Evolutionary conservation across 2,113 vertebrate genomes (phyloP).

Genomic region (human (Homo sapiens)): DNA sequence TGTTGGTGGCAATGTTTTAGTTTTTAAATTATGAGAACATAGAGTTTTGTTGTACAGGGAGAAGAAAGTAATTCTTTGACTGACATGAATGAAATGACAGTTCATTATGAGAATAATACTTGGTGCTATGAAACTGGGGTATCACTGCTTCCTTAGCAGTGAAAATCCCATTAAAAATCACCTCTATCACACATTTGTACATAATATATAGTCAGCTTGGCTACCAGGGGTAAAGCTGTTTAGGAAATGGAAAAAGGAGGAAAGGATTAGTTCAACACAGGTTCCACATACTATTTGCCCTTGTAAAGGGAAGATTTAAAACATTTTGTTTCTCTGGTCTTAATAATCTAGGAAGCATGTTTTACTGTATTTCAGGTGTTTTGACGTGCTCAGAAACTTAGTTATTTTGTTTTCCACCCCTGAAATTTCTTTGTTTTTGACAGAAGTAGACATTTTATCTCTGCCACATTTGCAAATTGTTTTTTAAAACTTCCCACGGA

Average conservation of each 20-base stretch:
- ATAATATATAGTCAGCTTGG: constrained; percentile 40
- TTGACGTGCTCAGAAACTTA: neutral
- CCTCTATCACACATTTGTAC: constrained; percentile 41
- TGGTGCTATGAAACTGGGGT: constrained; percentile 69
- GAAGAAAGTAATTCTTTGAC: constrained; percentile 71
- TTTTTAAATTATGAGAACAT: constrained; percentile 72
- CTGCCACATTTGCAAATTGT: neutral
- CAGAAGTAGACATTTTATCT: neutral
- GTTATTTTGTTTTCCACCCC: constrained; percentile 41
- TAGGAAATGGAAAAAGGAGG: constrained; percentile 32
- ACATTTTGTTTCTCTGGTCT: neutral
- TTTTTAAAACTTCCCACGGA: no score
- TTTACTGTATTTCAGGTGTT: neutral
- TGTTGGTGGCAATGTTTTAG: constrained; percentile 68
- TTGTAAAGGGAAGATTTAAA: constrained; percentile 24
- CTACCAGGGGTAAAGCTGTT: constrained; percentile 70
- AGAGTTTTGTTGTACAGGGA: constrained; percentile 69
- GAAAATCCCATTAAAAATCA: constrained; percentile 78
- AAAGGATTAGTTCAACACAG: neutral
- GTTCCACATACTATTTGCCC: neutral
- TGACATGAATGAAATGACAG: constrained; percentile 81
- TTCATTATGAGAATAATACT: constrained; percentile 70
- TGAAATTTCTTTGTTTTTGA: neutral
- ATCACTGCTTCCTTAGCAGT: constrained; percentile 76
- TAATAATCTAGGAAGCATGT: constrained; percentile 28